phyloP scores from a whole-genome alignment of 37 sponge, comb jelly and placozoan species.

The Axinella damicornis region DNA sequence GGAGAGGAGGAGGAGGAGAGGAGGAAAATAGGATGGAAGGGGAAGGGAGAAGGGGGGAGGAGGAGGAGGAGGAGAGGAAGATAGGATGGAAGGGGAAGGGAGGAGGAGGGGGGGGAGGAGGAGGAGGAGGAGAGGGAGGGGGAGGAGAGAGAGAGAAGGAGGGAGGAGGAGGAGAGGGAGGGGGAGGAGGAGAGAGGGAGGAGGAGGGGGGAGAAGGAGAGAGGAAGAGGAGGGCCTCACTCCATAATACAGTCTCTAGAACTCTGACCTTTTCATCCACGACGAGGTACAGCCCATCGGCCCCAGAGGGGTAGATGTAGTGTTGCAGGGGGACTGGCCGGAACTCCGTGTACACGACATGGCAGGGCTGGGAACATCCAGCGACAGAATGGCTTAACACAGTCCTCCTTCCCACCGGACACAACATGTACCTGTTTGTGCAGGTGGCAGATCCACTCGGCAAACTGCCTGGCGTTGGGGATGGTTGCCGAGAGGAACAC shows the following conservation, averaged over 20 bases:
- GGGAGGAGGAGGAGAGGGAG: conserved; percentile 13
- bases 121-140: conserved; percentile 34
- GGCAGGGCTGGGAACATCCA: conserved; percentile 91
- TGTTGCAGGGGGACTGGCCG: conserved; percentile 97
- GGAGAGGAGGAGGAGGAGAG: background rate
- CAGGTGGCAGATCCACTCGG: conserved; percentile 95
- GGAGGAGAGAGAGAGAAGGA: conserved; percentile 48
- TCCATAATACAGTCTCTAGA: background rate
- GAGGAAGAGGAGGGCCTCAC: conserved; percentile 37
- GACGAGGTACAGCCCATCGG: conserved; percentile 97
- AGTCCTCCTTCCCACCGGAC: no score
- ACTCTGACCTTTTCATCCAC: conserved; percentile 89
- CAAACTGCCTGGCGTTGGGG: conserved; percentile 98
- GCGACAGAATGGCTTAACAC: background rate
- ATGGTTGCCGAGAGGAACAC: conserved; percentile 99
- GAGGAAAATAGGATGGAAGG: no score
- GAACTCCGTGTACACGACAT: conserved; percentile 99
- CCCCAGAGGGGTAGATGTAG: conserved; percentile 95
- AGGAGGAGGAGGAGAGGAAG: background rate
- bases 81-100: no score
- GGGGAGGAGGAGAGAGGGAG: conserved; percentile 14
- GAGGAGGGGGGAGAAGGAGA: conserved; percentile 44
- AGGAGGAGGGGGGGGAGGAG: conserved; percentile 4
- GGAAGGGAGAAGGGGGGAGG: background rate
- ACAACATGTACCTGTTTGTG: conserved; percentile 78